Evolutionary conservation across 2,888 invertebrate species (phyloP), one percentile per base, ranked within the genome.

Genomic region (Schizaphis graminum): DNA sequence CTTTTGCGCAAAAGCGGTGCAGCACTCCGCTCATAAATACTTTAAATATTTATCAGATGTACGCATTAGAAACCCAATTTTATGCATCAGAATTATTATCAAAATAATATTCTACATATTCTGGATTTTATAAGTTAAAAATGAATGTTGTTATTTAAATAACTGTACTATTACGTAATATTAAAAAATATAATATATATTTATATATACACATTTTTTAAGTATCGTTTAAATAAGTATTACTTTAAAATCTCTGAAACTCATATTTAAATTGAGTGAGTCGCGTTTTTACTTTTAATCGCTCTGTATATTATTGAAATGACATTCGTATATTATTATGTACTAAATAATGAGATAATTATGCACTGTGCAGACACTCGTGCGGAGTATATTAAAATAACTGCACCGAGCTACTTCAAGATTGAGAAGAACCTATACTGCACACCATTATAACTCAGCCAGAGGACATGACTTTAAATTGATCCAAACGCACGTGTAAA

Each of bases 371-470:
- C 35, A 77, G 8, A 77, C 77, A 21, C 21, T 35, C 35, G 10
- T 21, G 77, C 21, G 77, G 77, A 21, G 21, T 77, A 35, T 35
- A 77, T 77, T 77, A 77, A n/a, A 77, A 41, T 77, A 77, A 77
- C 77, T 77, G 77, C 35, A 41, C 35, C 77, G 3, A 35, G 21
- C 77, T 77, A 35, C 35, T 35, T 21, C 77, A 0, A 77, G 35
- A 35, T 35, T 35, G n/a, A 67, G 67, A 35, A 16, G n/a, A 67
- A 67, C 77, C 8, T 8, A 77, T 8, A 77, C 77, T 35, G 77
- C 77, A 77, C 77, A 35, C 77, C 35, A 77, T 77, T 77, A 77
- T 77, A 77, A 77, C 35, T 77, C 77, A 77, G 77, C 77, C 77
- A 77, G 77, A 77, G 77, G 35, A 77, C 77, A 77, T 77, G 77